Base-by-base conservation (phyloP, 2,888 invertebrate species). In the Euplexia lucipara region DNA sequence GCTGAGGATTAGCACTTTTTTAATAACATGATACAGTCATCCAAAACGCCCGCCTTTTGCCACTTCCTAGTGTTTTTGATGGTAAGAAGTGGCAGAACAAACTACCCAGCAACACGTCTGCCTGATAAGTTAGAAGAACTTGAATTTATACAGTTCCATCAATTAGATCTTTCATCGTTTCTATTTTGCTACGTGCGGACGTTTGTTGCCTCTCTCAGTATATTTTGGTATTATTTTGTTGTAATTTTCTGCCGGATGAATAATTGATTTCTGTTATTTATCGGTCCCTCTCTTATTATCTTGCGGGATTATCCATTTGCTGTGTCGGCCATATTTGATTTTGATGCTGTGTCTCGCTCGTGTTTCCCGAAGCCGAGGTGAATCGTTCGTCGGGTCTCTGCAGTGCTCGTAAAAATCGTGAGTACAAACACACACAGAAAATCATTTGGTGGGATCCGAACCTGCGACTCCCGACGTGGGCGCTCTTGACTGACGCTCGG, bases 231-330 rank as follows among this genome's bases (percentile, higher is more conserved):
- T 41, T 41, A 16, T 16, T 41, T 41, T 41, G 7, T 18, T 41
- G 39, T 41, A 16, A 16, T 41, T 41, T 41, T 41, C 9, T 41
- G 39, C 1, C 39, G 16, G 39, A 39, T 16, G 2, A 18, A 8
- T 18, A 8, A 16, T 7, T 8, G 39, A 41, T 16, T 39, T 39
- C 39, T 39, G 16, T 16, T 16, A 16, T 39, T 39, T 39, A 39
- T 41, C 39, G 39, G 39, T 16, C 39, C 39, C 39, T 41, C 39
- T 41, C 39, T 41, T 41, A 41, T 16, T 41, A 41, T 41, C 39
- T 41, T 41, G 16, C 9, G 39, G 39, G 39, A 18, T 41, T 18
- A 2, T 18, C 39, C 39, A 16, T 41, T 41, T 41, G 0, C 16
- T 41, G 39, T 9, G 16, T 6, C 39, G 39, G 39, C 16, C 39